Evolutionary conservation across 2,797 vertebrate species (phyloP), one percentile per base, ranked within the genome.

Genomic region (Hoplostethus atlanticus): DNA sequence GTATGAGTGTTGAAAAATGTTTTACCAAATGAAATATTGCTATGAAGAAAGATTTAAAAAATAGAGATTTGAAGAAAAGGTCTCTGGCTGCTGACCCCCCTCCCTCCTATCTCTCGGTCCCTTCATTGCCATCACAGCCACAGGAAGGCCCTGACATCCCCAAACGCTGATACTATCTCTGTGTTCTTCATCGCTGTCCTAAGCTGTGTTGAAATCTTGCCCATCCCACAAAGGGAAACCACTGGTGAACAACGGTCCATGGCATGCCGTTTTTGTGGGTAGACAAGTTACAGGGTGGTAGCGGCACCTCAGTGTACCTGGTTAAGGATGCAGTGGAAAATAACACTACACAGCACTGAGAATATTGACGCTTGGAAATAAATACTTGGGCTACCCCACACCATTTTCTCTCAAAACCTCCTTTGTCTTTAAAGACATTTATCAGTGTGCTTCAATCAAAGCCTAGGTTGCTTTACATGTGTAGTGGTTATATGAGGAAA

Each of bases 121-220:
- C 79, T 81, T 85, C 86, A 48, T 76, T 89, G 67, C 89, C 91
- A 91, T 91, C 87, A 84, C 87, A 89, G 92, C 93, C 93, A 95
- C 95, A 95, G 95, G 94, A 95, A 95, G 92, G 77, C 92, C 82
- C 81, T 88, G 91, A 84, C 92, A 92, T 85, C 89, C 86, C 87
- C 0, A 77, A 83, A 73, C 73, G 78, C 93, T 92, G 94, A 95
- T 95, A 90, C 81, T 86, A 95, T 95, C 94, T 92, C 77, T 87
- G 69, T 7, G 74, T 89, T 91, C 89, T 87, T 87, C 87, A 85
- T 93, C 93, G 90, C 84, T 58, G 78, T 93, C 92, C 91, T 91
- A 89, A 72, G 36, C 82, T 90, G 86, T 96, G 93, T 94, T 42
- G 94, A 95, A 95, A 95, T 94, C 90, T 87, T 68, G 85, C 86